Base-by-base conservation (phyloP, 2,113 vertebrate genomes). In the Thunnus maccoyii region DNA sequence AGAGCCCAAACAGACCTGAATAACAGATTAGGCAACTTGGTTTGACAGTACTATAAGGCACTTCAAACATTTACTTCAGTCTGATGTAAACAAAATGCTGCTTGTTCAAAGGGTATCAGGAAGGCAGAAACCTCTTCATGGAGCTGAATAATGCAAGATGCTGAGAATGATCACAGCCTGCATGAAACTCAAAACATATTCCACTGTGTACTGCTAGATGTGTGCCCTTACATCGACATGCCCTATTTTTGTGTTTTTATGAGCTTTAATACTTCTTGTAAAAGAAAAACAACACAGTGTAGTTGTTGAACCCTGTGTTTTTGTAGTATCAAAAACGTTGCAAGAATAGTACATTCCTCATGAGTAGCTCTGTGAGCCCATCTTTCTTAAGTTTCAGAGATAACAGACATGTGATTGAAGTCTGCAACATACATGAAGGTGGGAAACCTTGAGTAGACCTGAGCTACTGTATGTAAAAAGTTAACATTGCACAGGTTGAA, bases 51-150 rank as follows among this genome's bases (percentile, higher is more conserved):
- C 78, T 72, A 47, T 65, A 47, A 83, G 64, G 54, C 63, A 60
- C 70, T 85, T 86, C 77, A 80, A 74, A 79, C 69, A 84, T 83
- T 84, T 82, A 56, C 77, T 60, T 13, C 22, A 58, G 73, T 63
- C 62, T 55, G 22, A 71, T 86, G 72, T 79, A 86, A 91, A 83
- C 78, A 88, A 82, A 86, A 66, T 50, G 30, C 52, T 63, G 47
- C 36, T 80, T 76, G 76, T 88, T 86, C 69, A 86, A 82, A 87
- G 68, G 68, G 74, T 64, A 81, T 71, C 54, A 47, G 46, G 22
- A 32, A 73, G 56, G 44, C 7, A 72, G 61, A 46, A 72, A 78
- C 64, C 64, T 67, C 60, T 68, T 83, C 22, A 10, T 56, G 55
- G 57, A 71, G 44, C 66, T 62, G 66, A 86, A 89, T 87, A 84